Evolutionary conservation across 2,888 invertebrate genomes (phyloP), one percentile per base, ranked within the genome.

Genomic region (Phengaris alcon): DNA sequence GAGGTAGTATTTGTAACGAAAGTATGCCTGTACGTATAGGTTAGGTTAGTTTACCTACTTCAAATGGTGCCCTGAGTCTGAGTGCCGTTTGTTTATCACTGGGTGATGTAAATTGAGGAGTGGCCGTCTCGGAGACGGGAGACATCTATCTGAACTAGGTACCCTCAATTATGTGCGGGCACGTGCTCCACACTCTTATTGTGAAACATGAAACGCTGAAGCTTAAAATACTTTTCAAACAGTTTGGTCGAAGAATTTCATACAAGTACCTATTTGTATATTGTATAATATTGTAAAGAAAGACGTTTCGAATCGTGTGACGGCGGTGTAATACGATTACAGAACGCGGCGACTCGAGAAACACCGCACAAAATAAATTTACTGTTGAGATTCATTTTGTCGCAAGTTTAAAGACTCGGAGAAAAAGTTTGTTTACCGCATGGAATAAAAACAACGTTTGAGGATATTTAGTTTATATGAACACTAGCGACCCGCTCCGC

Each of bases 301-400:
- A 12, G 13, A 12, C 12, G 35, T 44, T 64, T 35, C 35, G 64
- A 64, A 35, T 64, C 12, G 64, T 64, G 12, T 64, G 35, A 12
- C 35, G 12, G 12, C 35, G 35, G 7, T 64, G 64, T 64, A 64
- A 64, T 12, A 35, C 64, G 35, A 64, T 64, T 64, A 64, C 64
- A 6, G 35, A 44, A 35, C 35, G 64, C 64, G 64, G 35, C 35
- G 13, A 64, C 35, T 35, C 13, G 13, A 22, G 59, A 64, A 64
- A 64, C 64, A 10, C 35, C 13, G 35, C 64, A 64, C 8, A 22
- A 13, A 64, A 44, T 44, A 64, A 6, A 44, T 44, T 35, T 35
- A 44, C 44, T 64, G 35, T 64, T 64, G 35, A 44, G 12, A 64
- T 64, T 35, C 64, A 64, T 64, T 64, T 35, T 64, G 64, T 64